phyloP scores from a whole-genome alignment of 2,797 vertebrate genomes.

The Anisognathus igniventris region DNA sequence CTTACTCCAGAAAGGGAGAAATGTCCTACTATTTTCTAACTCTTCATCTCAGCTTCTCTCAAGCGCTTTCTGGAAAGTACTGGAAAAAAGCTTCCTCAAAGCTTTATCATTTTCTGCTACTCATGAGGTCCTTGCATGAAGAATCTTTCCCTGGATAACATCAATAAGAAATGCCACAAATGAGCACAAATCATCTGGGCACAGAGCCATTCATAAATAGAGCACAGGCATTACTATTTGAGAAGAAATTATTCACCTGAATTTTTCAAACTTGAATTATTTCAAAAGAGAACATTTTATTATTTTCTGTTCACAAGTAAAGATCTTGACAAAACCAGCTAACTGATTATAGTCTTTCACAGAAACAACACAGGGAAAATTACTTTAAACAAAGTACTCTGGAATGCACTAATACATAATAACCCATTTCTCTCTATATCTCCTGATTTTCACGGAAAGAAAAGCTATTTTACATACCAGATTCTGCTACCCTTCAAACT shows the following conservation, averaged over 20 bases:
- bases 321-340: neutral
- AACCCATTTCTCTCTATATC: neutral
- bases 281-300: neutral
- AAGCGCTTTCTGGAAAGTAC: neutral
- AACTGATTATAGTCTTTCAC: neutral
- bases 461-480: neutral
- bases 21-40: neutral
- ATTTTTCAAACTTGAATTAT: neutral
- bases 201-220: neutral
- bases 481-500: neutral
- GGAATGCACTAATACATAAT: neutral
- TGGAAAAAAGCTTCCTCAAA: neutral
- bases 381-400: neutral
- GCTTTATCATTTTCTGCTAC: neutral
- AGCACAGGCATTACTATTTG: neutral
- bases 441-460: neutral
- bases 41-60: neutral
- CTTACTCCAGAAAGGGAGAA: neutral
- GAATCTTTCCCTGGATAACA: neutral
- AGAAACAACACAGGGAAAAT: neutral
- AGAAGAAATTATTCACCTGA: neutral
- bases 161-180: neutral
- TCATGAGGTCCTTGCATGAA: neutral
- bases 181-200: neutral
- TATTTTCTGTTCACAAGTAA: neutral